Conservation (phyloP, 2,888 invertebrate species). For the Hemicrepidius hirtus region DNA sequence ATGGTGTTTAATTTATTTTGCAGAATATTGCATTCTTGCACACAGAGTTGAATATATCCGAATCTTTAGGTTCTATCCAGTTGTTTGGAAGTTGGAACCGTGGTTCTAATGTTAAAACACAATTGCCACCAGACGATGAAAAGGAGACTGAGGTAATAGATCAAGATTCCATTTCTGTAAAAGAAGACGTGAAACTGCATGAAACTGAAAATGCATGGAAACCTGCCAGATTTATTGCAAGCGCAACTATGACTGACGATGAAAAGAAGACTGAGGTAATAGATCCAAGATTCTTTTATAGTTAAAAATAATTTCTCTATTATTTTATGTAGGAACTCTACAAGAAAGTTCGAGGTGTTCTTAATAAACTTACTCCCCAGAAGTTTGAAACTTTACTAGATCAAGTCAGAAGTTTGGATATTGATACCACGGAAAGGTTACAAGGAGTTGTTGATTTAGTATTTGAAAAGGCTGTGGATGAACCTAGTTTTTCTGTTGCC, state of each 20-base stretch:
- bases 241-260: constrained; percentile 69
- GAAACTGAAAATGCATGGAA: constrained; percentile 95
- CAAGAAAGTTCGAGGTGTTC: constrained; percentile 88
- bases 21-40: too few relatives aligned
- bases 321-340: constrained; percentile 77
- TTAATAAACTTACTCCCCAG: constrained; percentile 96
- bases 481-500: constrained; percentile 93
- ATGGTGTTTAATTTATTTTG: too few relatives aligned
- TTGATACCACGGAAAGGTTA: constrained; percentile 86
- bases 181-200: constrained; percentile 89
- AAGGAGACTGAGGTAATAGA: too few relatives aligned
- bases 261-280: constrained; percentile 72
- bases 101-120: too few relatives aligned
- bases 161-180: constrained; percentile 81
- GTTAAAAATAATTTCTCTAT: background rate
- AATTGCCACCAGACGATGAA: too few relatives aligned
- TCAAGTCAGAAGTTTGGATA: constrained; percentile 84
- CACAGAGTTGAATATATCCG: too few relatives aligned
- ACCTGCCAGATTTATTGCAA: constrained; percentile 78
- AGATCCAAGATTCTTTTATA: too few relatives aligned
- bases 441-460: constrained; percentile 91
- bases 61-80: too few relatives aligned
- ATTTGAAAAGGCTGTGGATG: constrained; percentile 96
- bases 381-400: constrained; percentile 89
- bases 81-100: too few relatives aligned